Base-by-base conservation (phyloP, 2,797 vertebrate genomes). In the Pogoniulus pusillus region DNA sequence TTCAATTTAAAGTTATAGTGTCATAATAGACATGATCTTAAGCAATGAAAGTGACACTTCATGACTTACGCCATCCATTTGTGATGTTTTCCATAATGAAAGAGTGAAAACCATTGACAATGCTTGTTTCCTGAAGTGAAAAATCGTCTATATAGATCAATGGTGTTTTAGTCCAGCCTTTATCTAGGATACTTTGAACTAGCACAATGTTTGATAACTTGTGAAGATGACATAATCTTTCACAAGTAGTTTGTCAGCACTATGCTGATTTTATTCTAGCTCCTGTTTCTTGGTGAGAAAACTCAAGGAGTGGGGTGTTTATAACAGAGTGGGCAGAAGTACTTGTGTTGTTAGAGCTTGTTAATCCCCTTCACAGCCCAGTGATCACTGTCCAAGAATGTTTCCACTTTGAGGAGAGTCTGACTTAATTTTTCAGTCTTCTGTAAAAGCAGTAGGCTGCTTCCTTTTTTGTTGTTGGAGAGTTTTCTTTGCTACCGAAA, bases 341-440 rank as follows among this genome's bases (percentile, higher is more conserved):
- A 68, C 57, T 90, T 77, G 29, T 73, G 41, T 32, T 76, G 45
- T 76, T 95, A 80, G 45, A 93, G 54, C 58, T 94, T 77, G 77
- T 94, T 93, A 87, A 84, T 89, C 93, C 45, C 62, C 88, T 95
- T 92, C 68, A 84, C 82, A 90, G 69, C 58, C 34, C 51, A 34
- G 27, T 83, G 73, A 80, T 35, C 32, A 17, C 80, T 93, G 72
- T 91, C 73, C 63, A 62, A 73, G 73, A 89, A 80, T 74, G 58
- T 65, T 70, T 82, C 53, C 32, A 58, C 65, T 82, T 85, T 82
- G 60, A 87, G 76, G 55, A 64, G 6, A 51, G 41, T 69, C 87
- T 72, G 60, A 69, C n/a, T 54, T 82, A 2, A 2, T 20, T 66
- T 85, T 39, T 39, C 39, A 39, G n/a, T n/a, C n/a, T n/a, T n/a